A percentile compares a stretch with the other conserved stretches of the same genome.
Conservation (phyloP, 2,113 vertebrate species). For the Rhadina sibilatrix region DNA sequence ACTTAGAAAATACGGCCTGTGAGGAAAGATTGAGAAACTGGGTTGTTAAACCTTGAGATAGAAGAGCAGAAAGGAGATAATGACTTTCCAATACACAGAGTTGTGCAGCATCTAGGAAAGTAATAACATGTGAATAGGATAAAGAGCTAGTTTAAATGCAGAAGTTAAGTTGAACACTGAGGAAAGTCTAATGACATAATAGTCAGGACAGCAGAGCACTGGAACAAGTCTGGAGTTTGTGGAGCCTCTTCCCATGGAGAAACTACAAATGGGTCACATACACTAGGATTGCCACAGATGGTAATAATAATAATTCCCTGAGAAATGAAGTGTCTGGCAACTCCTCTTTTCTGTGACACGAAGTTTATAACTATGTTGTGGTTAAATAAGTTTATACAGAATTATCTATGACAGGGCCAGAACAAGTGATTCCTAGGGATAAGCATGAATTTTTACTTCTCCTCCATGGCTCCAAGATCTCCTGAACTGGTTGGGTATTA, state of each 20-base stretch:
- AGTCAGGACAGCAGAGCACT: neutral
- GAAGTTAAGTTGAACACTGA: neutral
- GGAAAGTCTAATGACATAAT: neutral
- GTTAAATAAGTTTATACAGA: neutral
- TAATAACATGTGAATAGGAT: neutral
- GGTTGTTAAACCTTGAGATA: neutral
- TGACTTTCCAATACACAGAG: neutral
- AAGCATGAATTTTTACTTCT: neutral
- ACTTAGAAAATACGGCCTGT: neutral
- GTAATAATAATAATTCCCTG: neutral
- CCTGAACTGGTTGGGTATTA: neutral
- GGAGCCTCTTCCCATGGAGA: neutral
- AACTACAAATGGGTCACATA: neutral
- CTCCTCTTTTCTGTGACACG: neutral
- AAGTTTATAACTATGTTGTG: neutral
- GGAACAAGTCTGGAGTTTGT: neutral
- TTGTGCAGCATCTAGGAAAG: neutral
- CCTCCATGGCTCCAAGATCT: neutral
- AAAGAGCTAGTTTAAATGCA: neutral
- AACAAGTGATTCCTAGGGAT: neutral
- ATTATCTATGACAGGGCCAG: neutral
- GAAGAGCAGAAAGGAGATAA: neutral
- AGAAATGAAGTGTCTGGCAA: neutral
- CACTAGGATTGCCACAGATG: neutral
- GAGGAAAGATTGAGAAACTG: neutral